A percentile compares a stretch with the other conserved stretches of the same genome.
phyloP scores from a whole-genome alignment of 2,113 vertebrate species.

The Triplophysa siluroides region DNA sequence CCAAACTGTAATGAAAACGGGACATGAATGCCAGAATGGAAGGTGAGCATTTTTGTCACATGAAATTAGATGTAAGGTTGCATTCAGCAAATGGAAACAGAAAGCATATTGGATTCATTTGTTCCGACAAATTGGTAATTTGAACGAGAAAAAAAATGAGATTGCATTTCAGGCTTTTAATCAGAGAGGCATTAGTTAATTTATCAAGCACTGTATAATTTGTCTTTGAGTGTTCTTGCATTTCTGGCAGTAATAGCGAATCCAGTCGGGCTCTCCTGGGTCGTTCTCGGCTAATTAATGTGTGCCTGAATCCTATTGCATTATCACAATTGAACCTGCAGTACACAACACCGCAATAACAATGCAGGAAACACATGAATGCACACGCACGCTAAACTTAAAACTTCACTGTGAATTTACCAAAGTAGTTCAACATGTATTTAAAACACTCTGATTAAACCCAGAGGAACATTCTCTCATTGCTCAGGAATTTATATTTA shows the following conservation, averaged over 20 bases:
- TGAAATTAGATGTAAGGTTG: constrained; percentile 42
- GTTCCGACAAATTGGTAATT: constrained; percentile 58
- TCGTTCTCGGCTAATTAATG: constrained; percentile 63
- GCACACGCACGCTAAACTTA: constrained; percentile 1
- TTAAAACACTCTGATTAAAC: not conserved
- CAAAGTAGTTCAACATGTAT: not conserved
- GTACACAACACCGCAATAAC: constrained; percentile 56
- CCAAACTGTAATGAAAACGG: constrained; percentile 30
- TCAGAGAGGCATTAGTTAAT: constrained; percentile 63
- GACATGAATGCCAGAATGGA: constrained; percentile 36
- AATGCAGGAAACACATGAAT: constrained; percentile 45
- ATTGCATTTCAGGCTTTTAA: constrained; percentile 65
- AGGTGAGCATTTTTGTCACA: constrained; percentile 35
- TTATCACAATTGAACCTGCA: constrained; percentile 60
- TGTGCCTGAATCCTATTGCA: constrained; percentile 61
- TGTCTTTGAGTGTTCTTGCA: constrained; percentile 57
- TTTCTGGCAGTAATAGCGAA: constrained; percentile 62
- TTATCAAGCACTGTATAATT: constrained; percentile 64
- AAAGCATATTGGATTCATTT: constrained; percentile 49
- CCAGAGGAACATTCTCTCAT: too few species aligned
- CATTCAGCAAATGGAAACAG: constrained; percentile 22
- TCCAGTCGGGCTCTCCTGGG: constrained; percentile 61
- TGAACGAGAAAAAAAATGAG: constrained; percentile 55
- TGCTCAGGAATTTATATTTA: too few species aligned
- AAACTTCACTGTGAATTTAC: constrained; percentile 5